Evolutionary conservation across 2,113 vertebrate species (phyloP), one percentile per base, ranked within the genome.

Genomic region (Myiopsitta monachus): DNA sequence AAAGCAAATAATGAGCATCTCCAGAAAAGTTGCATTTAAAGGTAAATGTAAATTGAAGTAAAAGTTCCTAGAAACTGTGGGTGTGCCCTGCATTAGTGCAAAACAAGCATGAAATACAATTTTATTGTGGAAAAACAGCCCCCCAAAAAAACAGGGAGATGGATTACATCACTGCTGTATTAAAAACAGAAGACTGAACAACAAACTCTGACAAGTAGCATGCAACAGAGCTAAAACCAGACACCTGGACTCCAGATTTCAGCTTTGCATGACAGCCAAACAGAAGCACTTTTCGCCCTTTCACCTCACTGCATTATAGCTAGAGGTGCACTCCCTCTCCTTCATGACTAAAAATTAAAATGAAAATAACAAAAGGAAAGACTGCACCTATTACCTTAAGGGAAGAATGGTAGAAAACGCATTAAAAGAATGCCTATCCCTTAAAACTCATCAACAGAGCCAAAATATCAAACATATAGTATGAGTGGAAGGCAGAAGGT

Each of bases 391-490:
- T 28, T 28, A 57, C 17, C 23, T 74, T 36, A 33, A 79, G 9
- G 17, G 13, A 3, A 59, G 1, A 6, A 61, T 14, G 4, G 47
- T 39, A 82, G 10, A 83, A 73, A 76, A 80, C 0, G 0, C 33
- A 72, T 23, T 6, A 55, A 82, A 63, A 46, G 8, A 72, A n/a
- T 1, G 0, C 2, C n/a, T 47, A 41, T n/a, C 16, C 28, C 26
- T 88, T 83, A 72, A 78, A 93, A 82, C 21, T 4, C 9, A 66
- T 31, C 19, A 57, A 59, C 7, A 67, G 12, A 85, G 77, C 1
- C 2, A 83, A 82, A 73, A 43, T 18, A 55, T 38, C 18, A 88
- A 73, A 86, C 2, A 33, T 15, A 72, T 3, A 43, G 5, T 41
- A 14, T 10, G 16, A 13, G 4, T 11, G 10, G 55, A 89, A 70